Conservation (phyloP, 2,113 vertebrate genomes). For the Rallus limicola region DNA sequence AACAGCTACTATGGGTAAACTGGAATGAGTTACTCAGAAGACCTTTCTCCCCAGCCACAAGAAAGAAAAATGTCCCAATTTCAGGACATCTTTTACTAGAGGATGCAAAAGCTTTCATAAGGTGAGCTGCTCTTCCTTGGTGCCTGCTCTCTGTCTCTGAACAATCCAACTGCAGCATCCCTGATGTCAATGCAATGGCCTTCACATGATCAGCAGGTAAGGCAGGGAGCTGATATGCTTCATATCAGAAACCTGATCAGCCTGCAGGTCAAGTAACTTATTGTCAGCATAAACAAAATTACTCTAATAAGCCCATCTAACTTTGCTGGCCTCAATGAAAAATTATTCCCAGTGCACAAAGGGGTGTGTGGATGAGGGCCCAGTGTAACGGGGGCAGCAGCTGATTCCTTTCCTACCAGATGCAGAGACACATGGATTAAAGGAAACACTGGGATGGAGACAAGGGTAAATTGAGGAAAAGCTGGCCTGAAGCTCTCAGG, state of each 20-base stretch:
- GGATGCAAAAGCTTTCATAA: neutral
- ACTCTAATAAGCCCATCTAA: neutral
- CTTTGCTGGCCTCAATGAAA: neutral
- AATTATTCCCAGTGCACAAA: neutral
- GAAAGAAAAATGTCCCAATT: neutral
- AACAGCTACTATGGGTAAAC: neutral
- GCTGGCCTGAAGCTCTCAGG: neutral
- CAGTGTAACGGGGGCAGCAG: neutral
- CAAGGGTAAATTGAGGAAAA: too few relatives aligned
- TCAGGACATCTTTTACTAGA: neutral
- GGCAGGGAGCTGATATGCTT: neutral
- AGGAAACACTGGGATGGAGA: neutral
- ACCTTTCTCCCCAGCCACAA: neutral
- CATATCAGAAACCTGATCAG: neutral
- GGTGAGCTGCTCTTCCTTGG: neutral
- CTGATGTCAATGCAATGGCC: neutral
- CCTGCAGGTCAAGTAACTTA: slow-evolving; percentile 18
- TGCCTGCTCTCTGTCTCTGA: neutral
- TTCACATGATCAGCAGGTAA: neutral
- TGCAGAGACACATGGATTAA: neutral
- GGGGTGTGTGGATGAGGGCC: neutral
- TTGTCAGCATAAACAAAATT: neutral
- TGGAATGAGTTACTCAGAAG: slow-evolving; percentile 1
- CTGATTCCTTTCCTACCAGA: neutral
- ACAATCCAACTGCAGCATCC: neutral